These are phyloP conservation scores for Eulemur albifrons DNA, from an alignment of 2,797 vertebrate genomes.

Conservation along the genomic window DNA sequence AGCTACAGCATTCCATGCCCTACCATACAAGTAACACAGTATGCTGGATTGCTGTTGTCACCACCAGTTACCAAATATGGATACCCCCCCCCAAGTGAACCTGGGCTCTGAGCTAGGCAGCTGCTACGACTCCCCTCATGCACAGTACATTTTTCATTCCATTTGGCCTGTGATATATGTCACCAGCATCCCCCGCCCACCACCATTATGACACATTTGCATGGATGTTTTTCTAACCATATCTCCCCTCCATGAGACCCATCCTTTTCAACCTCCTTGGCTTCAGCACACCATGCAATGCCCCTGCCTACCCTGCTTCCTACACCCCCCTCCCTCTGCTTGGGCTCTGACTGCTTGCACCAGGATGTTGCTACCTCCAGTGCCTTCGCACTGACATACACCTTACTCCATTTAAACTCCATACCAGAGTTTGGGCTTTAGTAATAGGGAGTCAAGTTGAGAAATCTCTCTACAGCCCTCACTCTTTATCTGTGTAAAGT, in stretches of 20 bases:
- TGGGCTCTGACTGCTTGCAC: rapidly evolving
- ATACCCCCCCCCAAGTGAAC: no score
- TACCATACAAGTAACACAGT: background rate
- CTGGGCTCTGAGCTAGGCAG: background rate
- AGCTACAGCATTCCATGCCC: background rate
- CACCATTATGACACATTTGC: rapidly evolving
- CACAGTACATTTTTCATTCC: background rate
- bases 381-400: rapidly evolving
- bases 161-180: background rate
- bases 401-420: background rate
- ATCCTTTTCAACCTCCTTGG: background rate
- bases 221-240: background rate
- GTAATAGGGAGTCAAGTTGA: background rate
- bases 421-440: background rate
- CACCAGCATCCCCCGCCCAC: background rate
- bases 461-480: background rate
- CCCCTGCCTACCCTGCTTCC: rapidly evolving
- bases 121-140: rapidly evolving
- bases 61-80: background rate
- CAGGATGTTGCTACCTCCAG: rapidly evolving
- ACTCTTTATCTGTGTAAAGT: background rate
- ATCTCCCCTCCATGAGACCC: rapidly evolving
- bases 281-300: rapidly evolving
- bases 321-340: rapidly evolving
- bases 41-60: no score